Evolutionary conservation across 92 coral and sea anemone species (phyloP).

Genomic region (Isaurus tuberculatus): DNA sequence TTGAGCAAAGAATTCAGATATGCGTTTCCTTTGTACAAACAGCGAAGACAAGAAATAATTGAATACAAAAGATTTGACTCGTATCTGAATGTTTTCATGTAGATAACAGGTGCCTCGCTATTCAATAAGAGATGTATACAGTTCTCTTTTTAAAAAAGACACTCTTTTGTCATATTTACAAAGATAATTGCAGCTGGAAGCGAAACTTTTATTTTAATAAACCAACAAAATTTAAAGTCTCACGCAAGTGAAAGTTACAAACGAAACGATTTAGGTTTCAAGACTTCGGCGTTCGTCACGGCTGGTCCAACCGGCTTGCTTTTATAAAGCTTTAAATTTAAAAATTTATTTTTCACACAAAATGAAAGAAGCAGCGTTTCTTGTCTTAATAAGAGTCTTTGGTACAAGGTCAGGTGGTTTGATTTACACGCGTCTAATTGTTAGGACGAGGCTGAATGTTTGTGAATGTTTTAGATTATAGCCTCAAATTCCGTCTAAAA

Average conservation of each 20-base stretch:
- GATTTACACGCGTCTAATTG: too few relatives aligned
- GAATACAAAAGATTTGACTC: background rate
- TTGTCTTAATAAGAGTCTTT: too few relatives aligned
- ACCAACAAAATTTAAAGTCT: background rate
- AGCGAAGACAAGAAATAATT: background rate
- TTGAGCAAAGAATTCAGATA: background rate
- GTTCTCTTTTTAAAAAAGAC: background rate
- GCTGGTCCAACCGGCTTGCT: too few relatives aligned
- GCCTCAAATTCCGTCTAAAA: too few relatives aligned
- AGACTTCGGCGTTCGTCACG: background rate
- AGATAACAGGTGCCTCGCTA: conserved; percentile 2
- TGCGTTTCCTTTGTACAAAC: background rate
- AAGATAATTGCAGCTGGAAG: background rate
- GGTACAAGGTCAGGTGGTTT: too few relatives aligned
- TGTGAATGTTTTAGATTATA: too few relatives aligned
- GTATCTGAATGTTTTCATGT: background rate
- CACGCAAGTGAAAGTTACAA: background rate
- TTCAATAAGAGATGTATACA: background rate
- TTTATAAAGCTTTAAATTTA: too few relatives aligned
- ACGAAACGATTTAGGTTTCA: background rate
- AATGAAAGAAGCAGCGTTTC: too few relatives aligned
- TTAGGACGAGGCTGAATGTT: too few relatives aligned
- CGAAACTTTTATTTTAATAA: background rate
- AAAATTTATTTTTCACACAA: too few relatives aligned
- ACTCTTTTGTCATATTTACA: background rate